Conservation (phyloP, 1,140 invertebrate species). For the Penaeus japonicus region DNA sequence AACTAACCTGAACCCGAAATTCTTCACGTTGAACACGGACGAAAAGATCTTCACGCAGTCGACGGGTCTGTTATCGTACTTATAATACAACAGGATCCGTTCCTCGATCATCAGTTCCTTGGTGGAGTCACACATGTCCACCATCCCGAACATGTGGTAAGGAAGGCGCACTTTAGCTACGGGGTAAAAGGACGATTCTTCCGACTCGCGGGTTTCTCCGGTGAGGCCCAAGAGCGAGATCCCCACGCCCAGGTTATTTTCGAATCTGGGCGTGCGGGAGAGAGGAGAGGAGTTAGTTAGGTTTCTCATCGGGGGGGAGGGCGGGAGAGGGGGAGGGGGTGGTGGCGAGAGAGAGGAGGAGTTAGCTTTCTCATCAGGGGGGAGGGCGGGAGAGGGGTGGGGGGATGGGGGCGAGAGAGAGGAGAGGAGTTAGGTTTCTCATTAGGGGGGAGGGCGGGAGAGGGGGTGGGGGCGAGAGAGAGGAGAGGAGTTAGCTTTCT, state of each 20-base stretch:
- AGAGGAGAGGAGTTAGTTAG: not conserved
- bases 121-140: constrained; percentile 94
- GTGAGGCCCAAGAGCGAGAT: constrained; percentile 88
- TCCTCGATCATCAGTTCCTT: constrained; percentile 92
- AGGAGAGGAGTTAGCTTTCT: too few relatives aligned
- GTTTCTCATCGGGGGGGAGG: too few relatives aligned
- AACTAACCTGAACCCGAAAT: constrained; percentile 79
- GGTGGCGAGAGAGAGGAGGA: too few relatives aligned
- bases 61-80: constrained; percentile 94
- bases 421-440: not conserved
- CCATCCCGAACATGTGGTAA: constrained; percentile 92
- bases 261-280: constrained; percentile 70
- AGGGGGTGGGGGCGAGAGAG: too few relatives aligned
- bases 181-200: constrained; percentile 85
- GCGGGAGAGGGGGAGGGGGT: too few relatives aligned
- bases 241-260: constrained; percentile 87
- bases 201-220: constrained; percentile 89
- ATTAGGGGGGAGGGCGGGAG: too few relatives aligned
- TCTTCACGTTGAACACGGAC: constrained; percentile 81
- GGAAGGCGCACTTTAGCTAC: constrained; percentile 85
- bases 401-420: constrained; percentile 63
- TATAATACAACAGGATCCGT: constrained; percentile 92
- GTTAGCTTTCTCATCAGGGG: too few relatives aligned
- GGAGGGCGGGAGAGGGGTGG: too few relatives aligned
- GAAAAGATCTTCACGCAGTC: constrained; percentile 98